phyloP scores from a whole-genome alignment of 2,888 invertebrate species.

The Ophion slaviceki region DNA sequence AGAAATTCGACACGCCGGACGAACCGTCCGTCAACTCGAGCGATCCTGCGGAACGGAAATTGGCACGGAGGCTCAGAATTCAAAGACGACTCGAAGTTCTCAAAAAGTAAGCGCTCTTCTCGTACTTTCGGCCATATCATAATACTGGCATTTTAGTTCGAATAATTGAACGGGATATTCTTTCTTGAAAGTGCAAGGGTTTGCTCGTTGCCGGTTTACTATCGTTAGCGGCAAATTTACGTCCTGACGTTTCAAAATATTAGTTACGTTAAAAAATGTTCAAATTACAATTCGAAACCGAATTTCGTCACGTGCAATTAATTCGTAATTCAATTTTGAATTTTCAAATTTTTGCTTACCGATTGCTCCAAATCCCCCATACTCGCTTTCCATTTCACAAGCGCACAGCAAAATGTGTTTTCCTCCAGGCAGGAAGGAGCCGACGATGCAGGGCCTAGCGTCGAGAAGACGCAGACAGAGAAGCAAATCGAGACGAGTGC shows the following conservation, averaged over 20 bases:
- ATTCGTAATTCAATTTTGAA: background rate
- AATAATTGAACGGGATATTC: too few species aligned
- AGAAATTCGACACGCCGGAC: conserved; percentile 82
- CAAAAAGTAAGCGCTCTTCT: conserved; percentile 81
- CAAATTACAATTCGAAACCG: too few species aligned
- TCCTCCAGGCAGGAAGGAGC: conserved; percentile 69
- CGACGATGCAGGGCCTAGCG: conserved; percentile 50
- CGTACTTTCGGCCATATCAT: conserved; percentile 2
- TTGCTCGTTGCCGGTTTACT: too few species aligned
- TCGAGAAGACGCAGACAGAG: conserved; percentile 86
- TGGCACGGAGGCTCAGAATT: conserved; percentile 88
- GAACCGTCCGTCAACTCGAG: conserved; percentile 87
- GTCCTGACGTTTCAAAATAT: background rate
- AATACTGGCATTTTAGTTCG: background rate
- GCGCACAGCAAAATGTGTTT: background rate
- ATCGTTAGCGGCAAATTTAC: background rate
- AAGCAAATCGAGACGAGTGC: conserved; percentile 87
- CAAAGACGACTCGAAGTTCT: conserved; percentile 87
- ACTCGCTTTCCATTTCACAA: too few species aligned
- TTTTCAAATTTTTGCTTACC: background rate
- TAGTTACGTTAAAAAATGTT: too few species aligned
- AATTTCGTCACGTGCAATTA: too few species aligned
- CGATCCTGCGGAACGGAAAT: conserved; percentile 89
- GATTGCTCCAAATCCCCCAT: too few species aligned
- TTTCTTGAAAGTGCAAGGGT: too few species aligned